Conservation (phyloP, 2,797 vertebrate species). For the Ciconia nigra region DNA sequence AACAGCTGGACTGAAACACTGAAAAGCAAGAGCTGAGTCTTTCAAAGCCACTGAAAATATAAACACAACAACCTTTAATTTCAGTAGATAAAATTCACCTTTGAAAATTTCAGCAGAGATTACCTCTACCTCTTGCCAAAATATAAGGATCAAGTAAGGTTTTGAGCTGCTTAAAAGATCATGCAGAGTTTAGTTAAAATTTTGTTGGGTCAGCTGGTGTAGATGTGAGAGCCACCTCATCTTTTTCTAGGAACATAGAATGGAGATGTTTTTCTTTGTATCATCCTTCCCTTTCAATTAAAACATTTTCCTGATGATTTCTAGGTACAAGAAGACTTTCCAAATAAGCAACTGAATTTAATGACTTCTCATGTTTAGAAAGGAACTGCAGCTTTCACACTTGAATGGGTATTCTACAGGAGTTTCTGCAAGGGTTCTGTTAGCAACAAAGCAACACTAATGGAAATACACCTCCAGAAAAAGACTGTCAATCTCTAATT, state of each 20-base stretch:
- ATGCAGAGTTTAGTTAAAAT: not conserved
- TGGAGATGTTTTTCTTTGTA: not conserved
- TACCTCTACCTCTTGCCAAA: not conserved
- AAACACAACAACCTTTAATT: not conserved
- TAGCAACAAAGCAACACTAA: not conserved
- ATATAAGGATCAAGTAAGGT: not conserved
- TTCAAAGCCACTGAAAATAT: not conserved
- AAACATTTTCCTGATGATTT: not conserved
- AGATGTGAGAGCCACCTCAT: not conserved
- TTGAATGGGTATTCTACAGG: not conserved
- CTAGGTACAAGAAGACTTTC: not conserved
- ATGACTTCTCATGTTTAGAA: not conserved
- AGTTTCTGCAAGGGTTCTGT: not conserved
- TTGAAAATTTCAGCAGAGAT: not conserved
- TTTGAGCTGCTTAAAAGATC: not conserved
- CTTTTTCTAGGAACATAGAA: not conserved
- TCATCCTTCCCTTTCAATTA: not conserved
- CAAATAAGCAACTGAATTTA: not conserved
- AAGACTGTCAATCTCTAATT: not conserved
- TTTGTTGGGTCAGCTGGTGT: not conserved
- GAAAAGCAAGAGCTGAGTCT: not conserved
- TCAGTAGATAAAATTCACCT: not conserved
- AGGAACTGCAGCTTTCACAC: not conserved
- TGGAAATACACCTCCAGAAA: not conserved
- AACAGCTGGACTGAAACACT: not conserved